Base-by-base conservation (phyloP, 1,140 invertebrate species). In the Metopolophium dirhodum region DNA sequence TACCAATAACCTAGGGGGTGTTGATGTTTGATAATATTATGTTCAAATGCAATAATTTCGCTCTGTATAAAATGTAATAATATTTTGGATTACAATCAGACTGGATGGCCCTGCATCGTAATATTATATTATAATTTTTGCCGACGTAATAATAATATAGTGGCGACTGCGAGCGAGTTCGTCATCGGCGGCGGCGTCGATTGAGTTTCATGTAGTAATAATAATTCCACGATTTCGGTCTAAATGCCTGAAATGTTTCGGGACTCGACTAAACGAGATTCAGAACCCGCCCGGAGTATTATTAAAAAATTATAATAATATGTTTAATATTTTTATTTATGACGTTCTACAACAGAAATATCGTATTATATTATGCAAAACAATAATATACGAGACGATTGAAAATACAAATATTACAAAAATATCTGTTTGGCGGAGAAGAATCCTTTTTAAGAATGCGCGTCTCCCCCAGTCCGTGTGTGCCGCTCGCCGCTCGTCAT, bases 281-380 rank as follows among this genome's bases (percentile, higher is more conserved):
- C 61, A 30, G 61, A 68, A 68, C 61, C 9, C 61, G 9, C 23
- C 26, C 8, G 61, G 30, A n/a, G 14, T 30, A 68, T 30, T 68
- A 41, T 41, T 41, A 41, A 41, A 37, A 41, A 41, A 41, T 41
- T 41, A 41, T 41, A 68, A 68, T 68, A 68, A 30, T 68, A 68
- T 68, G 61, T 68, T 68, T 68, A 68, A 68, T 68, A 68, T 68
- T 68, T 68, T 68, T 68, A 68, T 68, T 68, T 68, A 68, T 68
- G 61, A 68, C 61, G 61, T 68, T 14, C 23, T 54, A n/a, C 61
- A 68, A 68, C 61, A 68, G 26, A n/a, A 68, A 68, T 30, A 68
- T 68, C 30, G 30, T n/a, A 68, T n/a, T 4, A 11, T 30, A 61
- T 61, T 61, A 61, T 57, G 57, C 23, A 57, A n/a, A n/a, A n/a